Base-by-base conservation (phyloP, 2,888 invertebrate species). In the Papilio protenor region DNA sequence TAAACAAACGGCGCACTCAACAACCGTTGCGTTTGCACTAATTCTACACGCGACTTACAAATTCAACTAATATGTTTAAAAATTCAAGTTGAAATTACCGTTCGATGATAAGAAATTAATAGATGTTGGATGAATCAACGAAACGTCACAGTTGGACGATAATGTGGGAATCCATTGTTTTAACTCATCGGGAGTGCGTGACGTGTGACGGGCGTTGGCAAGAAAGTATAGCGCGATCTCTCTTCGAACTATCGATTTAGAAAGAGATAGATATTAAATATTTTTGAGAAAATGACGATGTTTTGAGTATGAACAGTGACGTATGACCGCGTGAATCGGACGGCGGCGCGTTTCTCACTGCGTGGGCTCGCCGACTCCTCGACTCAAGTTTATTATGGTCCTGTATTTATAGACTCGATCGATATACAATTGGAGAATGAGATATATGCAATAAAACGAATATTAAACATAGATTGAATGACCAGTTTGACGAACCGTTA, bases 401-500 rank as follows among this genome's bases (percentile, higher is more conserved):
- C 86, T 83, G 86, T 92, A 92, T 91, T 91, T 90, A 89, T 92
- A 92, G 91, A 91, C 83, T 83, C 81, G 82, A 84, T 85, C 84
- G 83, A 84, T 82, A 83, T 84, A 83, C 81, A 80, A 76, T 81
- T 81, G 81, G 81, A 77, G 73, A 81, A 77, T 78, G 75, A 79
- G 79, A 80, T 81, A 81, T 80, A 77, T 76, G 75, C 80, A 80
- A 79, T 75, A 80, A 79, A 79, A 73, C 78, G 75, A 81, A 76
- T 81, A 74, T 70, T 81, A 80, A 70, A 64, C 71, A 80, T 77
- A 77, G 74, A 78, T 79, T 80, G 78, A 82, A 81, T 59, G 79
- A 55, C 75, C 80, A 78, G 80, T 79, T 81, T 74, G 70, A 6
- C 49, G 16, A 64, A 64, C 23, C 18, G 64, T 64, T 18, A 23